phyloP scores from a whole-genome alignment of 2,113 vertebrate genomes.

The Puffinus mauretanicus region DNA sequence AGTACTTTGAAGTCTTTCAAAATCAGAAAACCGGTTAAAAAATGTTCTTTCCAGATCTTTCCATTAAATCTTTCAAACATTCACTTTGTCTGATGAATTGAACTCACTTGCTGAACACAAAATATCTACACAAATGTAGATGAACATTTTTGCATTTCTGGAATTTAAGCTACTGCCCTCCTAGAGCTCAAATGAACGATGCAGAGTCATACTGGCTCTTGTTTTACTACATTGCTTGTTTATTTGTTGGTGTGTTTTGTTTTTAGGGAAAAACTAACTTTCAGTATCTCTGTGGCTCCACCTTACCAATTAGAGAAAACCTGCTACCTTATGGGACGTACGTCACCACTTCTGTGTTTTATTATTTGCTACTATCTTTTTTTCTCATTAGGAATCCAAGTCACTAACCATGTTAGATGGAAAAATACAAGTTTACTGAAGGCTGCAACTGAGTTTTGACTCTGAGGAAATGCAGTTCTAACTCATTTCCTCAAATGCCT shows the following conservation, averaged over 20 bases:
- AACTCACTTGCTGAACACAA: neutral
- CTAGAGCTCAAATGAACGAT: neutral
- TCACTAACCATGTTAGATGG: neutral
- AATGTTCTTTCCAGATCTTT: neutral
- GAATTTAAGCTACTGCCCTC: neutral
- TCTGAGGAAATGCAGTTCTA: slow-evolving; percentile 22
- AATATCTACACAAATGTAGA: neutral
- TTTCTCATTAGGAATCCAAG: neutral
- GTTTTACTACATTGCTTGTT: neutral
- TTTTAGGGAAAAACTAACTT: neutral
- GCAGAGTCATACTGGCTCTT: neutral
- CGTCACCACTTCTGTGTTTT: neutral
- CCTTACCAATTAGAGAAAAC: neutral
- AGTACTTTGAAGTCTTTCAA: slow-evolving; percentile 23
- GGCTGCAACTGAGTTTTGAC: neutral
- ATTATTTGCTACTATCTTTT: neutral
- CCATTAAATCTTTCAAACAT: neutral
- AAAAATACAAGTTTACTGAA: slow-evolving; percentile 14
- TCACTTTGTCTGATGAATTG: neutral
- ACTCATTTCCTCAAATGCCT: neutral
- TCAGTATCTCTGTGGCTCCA: neutral
- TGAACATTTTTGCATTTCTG: neutral
- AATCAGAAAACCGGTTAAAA: slow-evolving; percentile 7
- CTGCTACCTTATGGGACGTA: neutral
- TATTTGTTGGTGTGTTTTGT: neutral